Evolutionary conservation across 2,797 vertebrate genomes (phyloP), one percentile per base, ranked within the genome.

Genomic region (Arrhamphus sclerolepis): DNA sequence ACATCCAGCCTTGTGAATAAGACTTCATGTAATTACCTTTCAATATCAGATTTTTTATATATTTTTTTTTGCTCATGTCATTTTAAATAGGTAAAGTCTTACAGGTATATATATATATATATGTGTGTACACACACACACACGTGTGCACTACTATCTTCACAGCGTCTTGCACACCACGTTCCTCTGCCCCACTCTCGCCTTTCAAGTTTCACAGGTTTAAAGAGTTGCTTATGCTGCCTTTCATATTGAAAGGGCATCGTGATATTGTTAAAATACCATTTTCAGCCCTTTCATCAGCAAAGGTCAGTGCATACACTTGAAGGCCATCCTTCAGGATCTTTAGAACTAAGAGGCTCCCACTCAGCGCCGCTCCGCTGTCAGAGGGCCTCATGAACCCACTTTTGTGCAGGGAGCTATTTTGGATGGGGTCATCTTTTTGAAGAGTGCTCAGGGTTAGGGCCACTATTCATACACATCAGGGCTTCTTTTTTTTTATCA

Each of bases 191-290:
- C 38, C 55, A 60, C 28, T 7, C 50, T 17, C 18, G 43, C 61
- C 76, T 79, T 87, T 89, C 26, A 82, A 78, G 31, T 68, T 62
- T 55, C 66, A 58, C 77, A 72, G 85, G 83, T 78, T 79, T 64
- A 87, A 70, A 86, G 78, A 62, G 74, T 77, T 85, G 71, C 72
- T 86, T 84, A 80, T 66, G 72, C 82, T 29, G 60, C 83, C 86
- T 93, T 92, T 92, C 88, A 90, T 89, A 84, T 80, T 72, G 78
- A 93, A 93, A 93, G 91, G 89, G 85, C 92, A 92, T 90, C 86
- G 47, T 71, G 84, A 92, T 91, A 92, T 92, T 92, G 91, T 92
- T 93, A 89, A 92, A 92, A 91, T 92, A 91, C 80, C 87, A 91
- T 87, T 92, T 91, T 87, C 63, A 55, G 56, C 20, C 57, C 89